Percentiles rank a stretch among this genome's conserved stretches.
phyloP scores from a whole-genome alignment of 2,113 vertebrate species.

The Caretta caretta region DNA sequence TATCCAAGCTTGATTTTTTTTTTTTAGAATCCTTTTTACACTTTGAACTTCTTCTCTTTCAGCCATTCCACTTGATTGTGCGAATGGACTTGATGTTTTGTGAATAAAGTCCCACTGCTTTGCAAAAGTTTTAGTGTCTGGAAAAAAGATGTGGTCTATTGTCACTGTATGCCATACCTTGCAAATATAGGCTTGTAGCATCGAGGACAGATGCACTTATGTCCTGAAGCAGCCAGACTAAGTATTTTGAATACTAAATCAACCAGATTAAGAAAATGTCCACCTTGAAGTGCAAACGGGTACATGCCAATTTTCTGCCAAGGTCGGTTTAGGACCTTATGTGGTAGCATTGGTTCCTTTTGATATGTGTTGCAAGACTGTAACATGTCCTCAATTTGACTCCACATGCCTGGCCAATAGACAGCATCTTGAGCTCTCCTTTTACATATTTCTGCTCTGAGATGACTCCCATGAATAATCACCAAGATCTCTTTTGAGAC shows the following conservation, averaged over 20 bases:
- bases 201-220: background rate
- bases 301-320: background rate
- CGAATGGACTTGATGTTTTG: background rate
- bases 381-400: background rate
- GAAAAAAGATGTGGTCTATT: background rate
- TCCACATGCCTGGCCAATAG: background rate
- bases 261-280: background rate
- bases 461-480: too few species aligned
- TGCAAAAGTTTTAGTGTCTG: background rate
- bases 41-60: background rate
- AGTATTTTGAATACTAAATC: background rate
- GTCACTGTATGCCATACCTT: background rate
- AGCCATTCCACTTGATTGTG: background rate
- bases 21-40: background rate
- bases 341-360: too few species aligned
- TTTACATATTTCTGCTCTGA: too few species aligned
- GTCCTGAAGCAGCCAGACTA: background rate
- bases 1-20: background rate
- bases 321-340: too few species aligned
- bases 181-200: background rate
- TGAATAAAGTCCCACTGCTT: background rate
- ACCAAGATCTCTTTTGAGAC: too few species aligned
- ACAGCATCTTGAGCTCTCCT: too few species aligned
- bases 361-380: too few species aligned
- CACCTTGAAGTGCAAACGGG: background rate